Evolutionary conservation across 2,888 invertebrate species (phyloP), one percentile per base, ranked within the genome.

Genomic region (Hemicrepidius hirtus): DNA sequence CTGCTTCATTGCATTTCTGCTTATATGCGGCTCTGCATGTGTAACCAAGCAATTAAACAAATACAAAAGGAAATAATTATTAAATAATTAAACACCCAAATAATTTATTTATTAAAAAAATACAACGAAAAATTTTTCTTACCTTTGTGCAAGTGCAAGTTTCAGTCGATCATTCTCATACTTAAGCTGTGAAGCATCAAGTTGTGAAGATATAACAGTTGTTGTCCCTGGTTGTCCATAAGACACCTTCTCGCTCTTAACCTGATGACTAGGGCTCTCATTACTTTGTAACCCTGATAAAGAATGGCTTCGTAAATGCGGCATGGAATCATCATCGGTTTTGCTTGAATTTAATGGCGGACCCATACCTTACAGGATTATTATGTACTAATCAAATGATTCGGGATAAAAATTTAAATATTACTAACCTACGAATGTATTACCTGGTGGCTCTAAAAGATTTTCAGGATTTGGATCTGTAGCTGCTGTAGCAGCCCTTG

Each of bases 131-230:
- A 57, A 57, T 20, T 57, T n/a, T 18, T 83, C 87, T 85, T 81
- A 97, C 97, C 97, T 98, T 87, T 98, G 98, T 65, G 96, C 96
- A 77, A 98, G 89, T 18, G 98, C 98, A 77, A 97, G 91, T 88
- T 98, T 98, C 79, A 98, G 91, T 78, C 97, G 91, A 85, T 98
- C 98, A 86, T 98, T 98, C 88, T 98, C 98, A 87, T 98, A 98
- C 85, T 98, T 96, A 75, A 98, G 90, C 86, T 98, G 97, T 85
- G 95, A 95, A 84, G 97, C 94, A 46, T 90, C 87, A 67, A 86
- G 88, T 80, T 85, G 88, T 86, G 82, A 53, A 13, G 69, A 67
- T 53, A 72, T 72, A 24, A 71, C 65, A n/a, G 77, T 70, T 13
- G 75, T 69, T 20, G 76, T 67, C 12, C 74, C 76, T 10, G 78